Conservation (phyloP, 1,140 invertebrate species). For the Pygmarrhopalites habei region DNA sequence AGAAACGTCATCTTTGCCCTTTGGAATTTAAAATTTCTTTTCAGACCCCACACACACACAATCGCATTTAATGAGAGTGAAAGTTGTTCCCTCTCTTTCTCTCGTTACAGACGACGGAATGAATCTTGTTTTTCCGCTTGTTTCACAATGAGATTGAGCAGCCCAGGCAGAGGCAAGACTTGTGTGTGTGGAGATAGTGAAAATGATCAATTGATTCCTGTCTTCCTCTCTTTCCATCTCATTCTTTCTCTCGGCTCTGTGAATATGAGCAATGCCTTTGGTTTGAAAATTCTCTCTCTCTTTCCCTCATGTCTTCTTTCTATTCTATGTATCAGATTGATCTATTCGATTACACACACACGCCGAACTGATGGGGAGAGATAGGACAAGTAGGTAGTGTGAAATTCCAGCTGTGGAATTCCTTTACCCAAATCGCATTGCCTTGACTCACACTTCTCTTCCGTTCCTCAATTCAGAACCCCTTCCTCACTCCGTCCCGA, state of each 20-base stretch:
- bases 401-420: slow-evolving; percentile 9
- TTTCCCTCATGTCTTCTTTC: not conserved
- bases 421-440: slow-evolving; percentile 4
- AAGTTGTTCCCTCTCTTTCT: too few relatives aligned
- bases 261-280: slow-evolving; percentile 23
- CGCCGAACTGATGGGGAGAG: too few relatives aligned
- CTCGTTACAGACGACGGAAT: too few relatives aligned
- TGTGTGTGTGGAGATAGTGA: slow-evolving; percentile 3
- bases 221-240: slow-evolving; percentile 7
- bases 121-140: slow-evolving; percentile 16
- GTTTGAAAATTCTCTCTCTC: not conserved
- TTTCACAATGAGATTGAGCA: too few relatives aligned
- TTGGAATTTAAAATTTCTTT: too few relatives aligned
- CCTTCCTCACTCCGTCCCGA: not conserved
- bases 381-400: not conserved
- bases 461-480: not conserved
- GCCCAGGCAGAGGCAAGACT: too few relatives aligned
- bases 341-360: slow-evolving; percentile 1
- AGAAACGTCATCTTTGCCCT: too few relatives aligned
- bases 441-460: not conserved
- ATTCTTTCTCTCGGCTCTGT: slow-evolving; percentile 9
- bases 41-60: too few relatives aligned
- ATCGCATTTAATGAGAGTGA: too few relatives aligned
- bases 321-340: slow-evolving; percentile 1
- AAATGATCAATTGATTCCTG: slow-evolving; percentile 26